phyloP scores from a whole-genome alignment of 1,140 invertebrate species.

The Drosophila varians region DNA sequence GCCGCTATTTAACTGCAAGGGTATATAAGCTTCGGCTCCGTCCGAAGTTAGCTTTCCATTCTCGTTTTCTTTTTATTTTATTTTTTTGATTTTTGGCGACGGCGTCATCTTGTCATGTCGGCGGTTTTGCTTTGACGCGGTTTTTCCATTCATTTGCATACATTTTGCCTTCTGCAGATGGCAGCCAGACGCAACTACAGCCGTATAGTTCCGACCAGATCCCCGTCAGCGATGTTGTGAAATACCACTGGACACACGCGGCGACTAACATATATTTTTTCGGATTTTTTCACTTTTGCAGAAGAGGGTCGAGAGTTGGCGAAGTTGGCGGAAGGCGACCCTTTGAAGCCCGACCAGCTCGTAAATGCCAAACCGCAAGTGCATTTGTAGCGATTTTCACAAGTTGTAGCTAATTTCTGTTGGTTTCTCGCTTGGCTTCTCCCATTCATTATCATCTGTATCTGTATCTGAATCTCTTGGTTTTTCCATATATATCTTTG shows the following conservation, averaged over 20 bases:
- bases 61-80: no score
- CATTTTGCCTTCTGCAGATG: constrained; percentile 65
- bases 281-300: neutral
- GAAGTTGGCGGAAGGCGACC: constrained; percentile 15
- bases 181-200: constrained; percentile 55
- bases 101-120: constrained; percentile 59
- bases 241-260: constrained; percentile 68
- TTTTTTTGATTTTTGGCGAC: constrained; percentile 36
- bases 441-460: constrained; percentile 54
- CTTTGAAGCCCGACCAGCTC: constrained; percentile 56
- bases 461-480: constrained; percentile 18
- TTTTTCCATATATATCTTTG: constrained; percentile 12
- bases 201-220: constrained; percentile 12
- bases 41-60: no score
- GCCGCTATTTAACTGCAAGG: no score
- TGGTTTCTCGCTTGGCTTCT: constrained; percentile 67
- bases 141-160: constrained; percentile 80
- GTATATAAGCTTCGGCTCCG: no score
- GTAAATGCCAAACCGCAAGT: constrained; percentile 77
- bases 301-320: neutral
- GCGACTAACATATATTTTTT: neutral
- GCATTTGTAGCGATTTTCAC: constrained; percentile 78
- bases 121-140: constrained; percentile 77
- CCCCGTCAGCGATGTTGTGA: constrained; percentile 38
- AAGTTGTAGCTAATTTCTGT: constrained; percentile 77